Base-by-base conservation (phyloP, 1,140 invertebrate genomes). In the Sipha flava region DNA sequence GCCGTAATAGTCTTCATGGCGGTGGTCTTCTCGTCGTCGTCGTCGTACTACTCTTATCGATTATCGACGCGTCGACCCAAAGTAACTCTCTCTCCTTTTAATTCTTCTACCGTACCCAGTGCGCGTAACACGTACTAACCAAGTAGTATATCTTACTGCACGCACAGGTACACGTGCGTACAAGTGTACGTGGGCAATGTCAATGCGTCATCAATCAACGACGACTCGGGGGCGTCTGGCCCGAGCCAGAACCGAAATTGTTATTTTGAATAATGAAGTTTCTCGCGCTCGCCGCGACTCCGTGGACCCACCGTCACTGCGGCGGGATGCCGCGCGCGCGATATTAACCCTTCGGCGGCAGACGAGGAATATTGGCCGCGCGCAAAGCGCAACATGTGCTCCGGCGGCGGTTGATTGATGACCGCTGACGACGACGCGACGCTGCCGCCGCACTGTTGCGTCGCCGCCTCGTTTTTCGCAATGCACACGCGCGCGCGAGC, bases 251-350 rank as follows among this genome's bases (percentile, higher is more conserved):
- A 59, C 7, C 52, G 34, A 57, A 59, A 59, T 77, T 59, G 73
- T 77, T 75, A 77, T 43, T 77, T 54, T 77, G 73, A 77, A 77
- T 77, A 77, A 77, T 77, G 73, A 43, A 59, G 73, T 77, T 34
- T 54, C 37, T 37, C 31, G n/a, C 37, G 43, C 26, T 6, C 3
- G 23, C 43, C 23, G 14, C 2, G 5, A 31, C 6, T 14, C 14
- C 49, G n/a, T 2, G 37, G 43, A 70, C 9, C 21, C 14, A 5
- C 23, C 47, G 47, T 3, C 47, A 47, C 21, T 21, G 16, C 52
- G 7, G 26, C 47, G 40, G 16, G 52, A 29, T 26, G 47, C 18
- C 18, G n/a, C 29, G 5, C 29, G 43, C 14, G 47, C 34, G n/a
- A 75, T 77, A 77, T 77, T 77, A 77, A 77, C 73, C 73, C 73